Evolutionary conservation across 2,797 vertebrate species (phyloP), one percentile per base, ranked within the genome.

Genomic region (Alectoris magna): DNA sequence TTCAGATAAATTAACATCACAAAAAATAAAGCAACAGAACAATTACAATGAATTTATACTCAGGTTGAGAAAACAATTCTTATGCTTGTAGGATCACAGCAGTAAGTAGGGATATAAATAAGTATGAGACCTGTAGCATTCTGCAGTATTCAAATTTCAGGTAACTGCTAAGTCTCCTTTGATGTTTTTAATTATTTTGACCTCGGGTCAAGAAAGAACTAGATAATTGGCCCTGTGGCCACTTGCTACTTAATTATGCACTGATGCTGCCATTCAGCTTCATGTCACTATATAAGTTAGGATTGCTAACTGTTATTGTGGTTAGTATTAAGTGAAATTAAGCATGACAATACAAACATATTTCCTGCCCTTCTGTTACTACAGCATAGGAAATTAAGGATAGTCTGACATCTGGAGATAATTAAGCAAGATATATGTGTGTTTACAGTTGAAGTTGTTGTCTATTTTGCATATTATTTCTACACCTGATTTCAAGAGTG

Each of bases 171-270:
- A 41, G 74, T 82, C 51, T 79, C 44, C 34, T 79, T 39, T 62
- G 44, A 59, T 49, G 1, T n/a, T 80, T 91, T 93, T 91, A 93
- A 95, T 81, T 92, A 91, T 85, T 94, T 92, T 95, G 58, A 96
- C 75, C 72, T 31, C 66, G 59, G 69, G 78, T 94, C 93, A 89
- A 75, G n/a, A 63, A 91, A 15, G 63, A 93, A 44, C 23, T 36
- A 89, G 53, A 77, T 88, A 91, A 89, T 89, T 91, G 64, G 18
- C 72, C 29, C 56, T 75, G 29, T 87, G 36, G n/a, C 93, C 59
- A 70, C 89, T 81, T 95, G 49, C 38, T 80, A 49, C 29, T 69
- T 87, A 86, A 90, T 31, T 84, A 39, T 46, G 26, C 31, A 70
- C 43, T 69, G 66, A 76, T 73, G 58, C 10, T 85, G n/a, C 44